Base-by-base conservation (phyloP, 2,888 invertebrate species). In the Spodoptera picta region DNA sequence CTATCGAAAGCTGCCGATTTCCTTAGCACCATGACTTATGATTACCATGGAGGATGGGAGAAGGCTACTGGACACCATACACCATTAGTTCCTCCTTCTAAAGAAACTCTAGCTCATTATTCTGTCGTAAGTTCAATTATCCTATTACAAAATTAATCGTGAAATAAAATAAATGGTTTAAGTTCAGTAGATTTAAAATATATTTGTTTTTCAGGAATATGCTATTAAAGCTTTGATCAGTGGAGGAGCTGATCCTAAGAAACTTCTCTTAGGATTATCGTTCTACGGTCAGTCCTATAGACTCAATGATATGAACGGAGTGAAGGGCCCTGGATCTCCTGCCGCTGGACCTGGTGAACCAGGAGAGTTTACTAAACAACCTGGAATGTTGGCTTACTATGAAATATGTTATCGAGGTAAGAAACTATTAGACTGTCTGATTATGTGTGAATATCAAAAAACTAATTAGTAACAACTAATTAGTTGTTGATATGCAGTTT, bases 31-130 rank as follows among this genome's bases (percentile, higher is more conserved):
- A 98, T 98, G 98, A 96, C 97, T 0, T 98, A 98, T 77, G 98
- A 98, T 85, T 98, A 98, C 85, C 98, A 98, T 77, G 98, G 98
- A 0, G 96, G 97, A n/a, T 98, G 98, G 98, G 98, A 98, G 85
- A 91, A 95, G 14, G 94, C 93, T 68, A 97, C 98, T 0, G 97
- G 97, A 0, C 98, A 98, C 84, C 96, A 98, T 10, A 97, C 98
- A 73, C 98, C 98, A 0, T 89, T 98, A 3, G 96, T 96, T 65
- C 96, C 96, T 0, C 91, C 95, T 10, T 90, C 95, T 0, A 95
- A 94, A n/a, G 97, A 98, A 73, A 93, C 93, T 58, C 96, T 97
- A 83, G 95, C 97, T 0, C 96, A 97, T 84, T 98, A 98, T 83
- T 98, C 97, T 71, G 96, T 97, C 23, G 97, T 97, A 87, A 95